Percentiles rank a stretch among this genome's conserved stretches.
Conservation (phyloP, 2,888 invertebrate species). For the Agrotis puta region DNA sequence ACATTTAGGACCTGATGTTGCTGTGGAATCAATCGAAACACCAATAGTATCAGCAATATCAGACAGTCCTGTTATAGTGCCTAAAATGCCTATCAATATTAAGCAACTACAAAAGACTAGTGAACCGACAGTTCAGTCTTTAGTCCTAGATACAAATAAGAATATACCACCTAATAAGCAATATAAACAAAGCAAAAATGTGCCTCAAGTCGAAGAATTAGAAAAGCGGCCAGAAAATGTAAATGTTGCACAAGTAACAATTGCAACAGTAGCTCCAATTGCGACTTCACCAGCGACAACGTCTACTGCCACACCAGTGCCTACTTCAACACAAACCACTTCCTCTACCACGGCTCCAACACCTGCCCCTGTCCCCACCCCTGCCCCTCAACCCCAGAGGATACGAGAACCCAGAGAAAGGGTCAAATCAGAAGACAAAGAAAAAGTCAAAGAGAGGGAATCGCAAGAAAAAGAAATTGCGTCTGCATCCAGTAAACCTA, state of each 20-base stretch:
- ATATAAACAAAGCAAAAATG: conserved; percentile 79
- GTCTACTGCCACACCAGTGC: conserved; percentile 53
- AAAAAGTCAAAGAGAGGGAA: conserved; percentile 69
- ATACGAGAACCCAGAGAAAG: conserved; percentile 79
- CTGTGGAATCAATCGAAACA: conserved; percentile 85
- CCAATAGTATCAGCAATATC: conserved; percentile 94
- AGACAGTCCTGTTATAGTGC: conserved; percentile 92
- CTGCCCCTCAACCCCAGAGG: conserved; percentile 78
- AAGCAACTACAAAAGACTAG: conserved; percentile 84
- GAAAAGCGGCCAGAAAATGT: conserved; percentile 72
- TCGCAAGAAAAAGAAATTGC: conserved; percentile 66
- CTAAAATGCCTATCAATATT: conserved; percentile 87
- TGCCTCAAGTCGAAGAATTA: conserved; percentile 80
- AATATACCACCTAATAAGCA: conserved; percentile 79
- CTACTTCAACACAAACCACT: conserved; percentile 49
- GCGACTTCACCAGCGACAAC: conserved; percentile 58
- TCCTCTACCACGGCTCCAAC: conserved; percentile 45
- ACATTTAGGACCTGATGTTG: conserved; percentile 82
- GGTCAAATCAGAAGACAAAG: conserved; percentile 77
- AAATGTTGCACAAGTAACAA: conserved; percentile 52
- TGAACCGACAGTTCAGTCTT: conserved; percentile 79
- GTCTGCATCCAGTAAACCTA: conserved; percentile 67
- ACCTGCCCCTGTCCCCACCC: conserved; percentile 48
- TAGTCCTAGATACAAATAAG: conserved; percentile 84
- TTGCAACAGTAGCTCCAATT: conserved; percentile 52